phyloP scores from a whole-genome alignment of 2,888 invertebrate genomes.

The Griposia aprilina region DNA sequence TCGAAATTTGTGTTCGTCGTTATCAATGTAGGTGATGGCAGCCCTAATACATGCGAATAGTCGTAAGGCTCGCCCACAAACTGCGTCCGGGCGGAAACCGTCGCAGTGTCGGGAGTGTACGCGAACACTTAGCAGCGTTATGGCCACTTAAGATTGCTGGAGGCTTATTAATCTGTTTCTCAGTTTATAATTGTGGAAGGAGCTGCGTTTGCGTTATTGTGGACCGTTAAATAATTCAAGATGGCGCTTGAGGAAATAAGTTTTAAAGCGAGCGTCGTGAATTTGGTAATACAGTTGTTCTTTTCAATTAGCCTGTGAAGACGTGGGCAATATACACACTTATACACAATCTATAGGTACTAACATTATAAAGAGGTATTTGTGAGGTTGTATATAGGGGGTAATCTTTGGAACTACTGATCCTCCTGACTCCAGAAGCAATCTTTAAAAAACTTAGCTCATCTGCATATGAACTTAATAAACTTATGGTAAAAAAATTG shows the following conservation, averaged over 20 bases:
- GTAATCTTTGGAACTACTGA: no score
- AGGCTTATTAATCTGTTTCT: conserved; percentile 55
- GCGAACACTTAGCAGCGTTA: conserved; percentile 56
- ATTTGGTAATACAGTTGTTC: not conserved
- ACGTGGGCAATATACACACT: not conserved
- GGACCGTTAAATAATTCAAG: conserved; percentile 29
- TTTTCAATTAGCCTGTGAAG: not conserved
- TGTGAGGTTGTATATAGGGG: no score
- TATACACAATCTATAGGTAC: no score
- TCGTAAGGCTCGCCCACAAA: conserved; percentile 50
- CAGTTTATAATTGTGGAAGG: conserved; percentile 45
- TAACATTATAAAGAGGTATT: no score
- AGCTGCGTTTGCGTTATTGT: conserved; percentile 22
- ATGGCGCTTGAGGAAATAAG: conserved; percentile 17
- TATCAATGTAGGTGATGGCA: not conserved
- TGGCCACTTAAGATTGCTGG: conserved; percentile 65
- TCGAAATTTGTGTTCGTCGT: not conserved
- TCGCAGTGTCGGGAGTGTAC: conserved; percentile 36
- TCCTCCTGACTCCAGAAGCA: no score
- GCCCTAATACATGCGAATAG: not conserved
- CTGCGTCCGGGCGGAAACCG: conserved; percentile 48
- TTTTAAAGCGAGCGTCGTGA: not conserved
- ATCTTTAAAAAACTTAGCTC: no score
- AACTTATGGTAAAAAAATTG: no score
- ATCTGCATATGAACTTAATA: no score